Evolutionary conservation across 2,113 vertebrate species (phyloP).

Genomic region (Octodon degus): DNA sequence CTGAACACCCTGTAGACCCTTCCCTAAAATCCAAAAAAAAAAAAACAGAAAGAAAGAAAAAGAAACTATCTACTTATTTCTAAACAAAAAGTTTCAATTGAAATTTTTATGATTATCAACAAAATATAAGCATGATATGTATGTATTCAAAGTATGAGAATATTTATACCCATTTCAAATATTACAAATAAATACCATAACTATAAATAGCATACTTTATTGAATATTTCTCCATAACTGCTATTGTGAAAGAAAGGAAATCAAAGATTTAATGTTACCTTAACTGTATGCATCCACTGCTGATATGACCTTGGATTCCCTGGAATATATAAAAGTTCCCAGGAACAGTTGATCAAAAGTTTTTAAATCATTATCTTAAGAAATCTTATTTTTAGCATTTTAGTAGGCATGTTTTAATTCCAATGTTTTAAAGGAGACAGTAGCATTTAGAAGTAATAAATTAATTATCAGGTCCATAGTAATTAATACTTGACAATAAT

Average conservation of each 20-base stretch:
- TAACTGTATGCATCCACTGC: slow-evolving; percentile 96
- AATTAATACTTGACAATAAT: not conserved
- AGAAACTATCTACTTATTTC: slow-evolving; percentile 19
- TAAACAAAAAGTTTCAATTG: not conserved
- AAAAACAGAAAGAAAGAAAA: too few species aligned
- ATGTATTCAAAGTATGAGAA: not conserved
- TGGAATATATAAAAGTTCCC: slow-evolving; percentile 80
- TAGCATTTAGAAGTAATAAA: not conserved
- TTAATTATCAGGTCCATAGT: not conserved
- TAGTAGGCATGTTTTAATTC: not conserved
- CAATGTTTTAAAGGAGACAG: not conserved
- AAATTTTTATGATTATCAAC: not conserved
- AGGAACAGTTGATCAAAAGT: not conserved
- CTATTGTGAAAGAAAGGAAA: not conserved
- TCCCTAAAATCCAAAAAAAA: too few species aligned
- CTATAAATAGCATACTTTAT: not conserved
- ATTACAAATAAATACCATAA: not conserved
- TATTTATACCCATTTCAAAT: not conserved
- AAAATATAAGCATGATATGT: slow-evolving; percentile 21
- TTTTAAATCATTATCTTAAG: not conserved
- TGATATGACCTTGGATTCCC: slow-evolving; percentile 95
- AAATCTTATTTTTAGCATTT: not conserved
- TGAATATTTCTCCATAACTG: not conserved
- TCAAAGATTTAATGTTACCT: slow-evolving; percentile 87
- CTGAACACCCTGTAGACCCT: too few species aligned